Base-by-base conservation (phyloP, 2,888 invertebrate genomes). In the Lacanobia wlatinum region DNA sequence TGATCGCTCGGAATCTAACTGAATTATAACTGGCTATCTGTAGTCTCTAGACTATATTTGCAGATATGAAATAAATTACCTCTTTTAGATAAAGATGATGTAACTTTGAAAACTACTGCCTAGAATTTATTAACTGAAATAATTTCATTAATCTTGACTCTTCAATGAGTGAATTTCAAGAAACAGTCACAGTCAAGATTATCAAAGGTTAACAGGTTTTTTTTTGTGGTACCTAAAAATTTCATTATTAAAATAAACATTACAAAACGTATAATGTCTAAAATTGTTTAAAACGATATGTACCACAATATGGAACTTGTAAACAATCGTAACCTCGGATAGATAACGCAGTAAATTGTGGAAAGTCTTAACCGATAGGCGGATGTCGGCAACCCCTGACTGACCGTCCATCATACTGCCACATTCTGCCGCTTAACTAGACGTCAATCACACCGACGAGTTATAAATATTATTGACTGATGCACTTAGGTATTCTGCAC, bases 381-480 rank as follows among this genome's bases (percentile, higher is more conserved):
- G 43, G 79, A 84, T 80, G 84, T 86, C 82, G 76, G 73, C 78
- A 82, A 86, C 87, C 87, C 80, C 76, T 84, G 75, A 65, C 76
- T 78, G 70, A 34, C 72, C 75, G 74, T 84, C 64, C 79, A 78
- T 88, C 80, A 82, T 76, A 75, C 71, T 81, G 69, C 62, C 80
- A 84, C 76, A 80, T 80, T 76, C 67, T 77, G 62, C 63, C 71
- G 84, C 70, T 73, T 73, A 73, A 79, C 70, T 70, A 59, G 71
- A 73, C 83, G 84, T 73, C 77, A 83, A 81, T 86, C 76, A 79
- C 55, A 80, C 74, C 66, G 72, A 74, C 53, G 28, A 58, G 62
- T 66, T 71, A 84, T 79, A 79, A 73, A 76, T 85, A 70, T 69
- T 64, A 80, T 76, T 80, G 55, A 83, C 69, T 76, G 59, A 59